Conservation (phyloP, 2,888 invertebrate species). For the Blera fallax region DNA sequence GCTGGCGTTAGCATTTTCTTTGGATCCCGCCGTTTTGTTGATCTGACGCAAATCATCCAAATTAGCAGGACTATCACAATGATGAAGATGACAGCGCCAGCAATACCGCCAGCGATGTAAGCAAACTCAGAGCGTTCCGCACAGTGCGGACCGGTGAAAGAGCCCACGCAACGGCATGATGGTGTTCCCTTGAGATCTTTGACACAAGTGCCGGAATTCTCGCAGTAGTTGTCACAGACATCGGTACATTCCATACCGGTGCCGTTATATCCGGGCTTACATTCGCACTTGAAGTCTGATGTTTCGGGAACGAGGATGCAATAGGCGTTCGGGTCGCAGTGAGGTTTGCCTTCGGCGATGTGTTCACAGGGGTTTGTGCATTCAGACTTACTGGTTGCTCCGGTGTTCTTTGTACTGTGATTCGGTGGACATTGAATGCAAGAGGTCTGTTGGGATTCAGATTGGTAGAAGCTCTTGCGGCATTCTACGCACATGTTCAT, state of each 20-base stretch:
- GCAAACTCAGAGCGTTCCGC: constrained; percentile 96
- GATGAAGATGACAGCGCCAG: constrained; percentile 95
- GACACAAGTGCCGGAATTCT: constrained; percentile 94
- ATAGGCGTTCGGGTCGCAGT: constrained; percentile 93
- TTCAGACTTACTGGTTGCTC: constrained; percentile 90
- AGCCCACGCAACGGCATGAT: constrained; percentile 94
- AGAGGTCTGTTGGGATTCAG: constrained; percentile 92
- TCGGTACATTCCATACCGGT: constrained; percentile 91
- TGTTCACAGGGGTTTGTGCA: constrained; percentile 96
- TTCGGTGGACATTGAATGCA: constrained; percentile 95
- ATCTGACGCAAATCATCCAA: constrained; percentile 98
- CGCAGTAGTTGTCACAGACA: constrained; percentile 92
- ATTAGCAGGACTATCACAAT: constrained; percentile 95
- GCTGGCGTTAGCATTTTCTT: constrained; percentile 95
- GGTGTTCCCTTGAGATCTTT: constrained; percentile 92
- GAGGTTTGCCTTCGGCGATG: constrained; percentile 88
- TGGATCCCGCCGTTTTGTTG: constrained; percentile 93
- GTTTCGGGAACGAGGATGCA: constrained; percentile 92
- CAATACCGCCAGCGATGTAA: constrained; percentile 96
- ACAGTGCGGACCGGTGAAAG: constrained; percentile 94
- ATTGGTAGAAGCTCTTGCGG: constrained; percentile 94
- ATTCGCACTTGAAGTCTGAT: constrained; percentile 94
- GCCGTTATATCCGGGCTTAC: constrained; percentile 96
- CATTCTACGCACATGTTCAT: constrained; percentile 93
- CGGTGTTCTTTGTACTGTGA: constrained; percentile 92